These are phyloP conservation scores for Drosophila neotestacea DNA, from an alignment of 2,888 invertebrate species.

Conservation along the genomic window DNA sequence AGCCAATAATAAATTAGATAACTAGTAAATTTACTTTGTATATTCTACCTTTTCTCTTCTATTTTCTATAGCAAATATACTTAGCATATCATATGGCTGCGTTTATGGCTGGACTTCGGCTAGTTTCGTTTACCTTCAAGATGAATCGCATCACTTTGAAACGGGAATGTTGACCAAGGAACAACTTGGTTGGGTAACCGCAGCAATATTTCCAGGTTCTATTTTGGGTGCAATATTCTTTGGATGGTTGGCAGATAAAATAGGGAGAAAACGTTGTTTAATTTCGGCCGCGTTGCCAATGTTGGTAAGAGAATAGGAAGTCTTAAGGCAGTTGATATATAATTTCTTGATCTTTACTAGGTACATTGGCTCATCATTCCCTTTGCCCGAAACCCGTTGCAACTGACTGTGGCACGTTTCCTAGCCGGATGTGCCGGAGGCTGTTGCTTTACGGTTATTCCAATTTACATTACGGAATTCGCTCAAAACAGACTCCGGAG, in stretches of 20 bases:
- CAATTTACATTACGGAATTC: constrained; percentile 78
- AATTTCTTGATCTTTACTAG: not conserved
- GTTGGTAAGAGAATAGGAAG: constrained; percentile 6
- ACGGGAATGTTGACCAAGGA: constrained; percentile 12
- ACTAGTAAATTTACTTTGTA: not conserved
- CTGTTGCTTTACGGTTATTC: constrained; percentile 67
- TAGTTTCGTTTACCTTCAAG: constrained; percentile 13
- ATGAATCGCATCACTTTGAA: constrained; percentile 25
- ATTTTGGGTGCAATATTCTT: constrained; percentile 21
- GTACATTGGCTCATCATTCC: constrained; percentile 58
- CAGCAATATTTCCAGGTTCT: constrained; percentile 19
- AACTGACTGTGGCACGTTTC: constrained; percentile 62
- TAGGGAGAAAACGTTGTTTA: constrained; percentile 29
- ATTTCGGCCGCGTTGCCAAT: constrained; percentile 12
- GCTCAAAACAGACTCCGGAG: constrained; percentile 79
- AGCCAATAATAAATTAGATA: too few species aligned
- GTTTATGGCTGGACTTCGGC: constrained; percentile 34
- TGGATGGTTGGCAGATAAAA: constrained; percentile 28
- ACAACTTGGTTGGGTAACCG: constrained; percentile 22
- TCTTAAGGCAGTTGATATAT: not conserved
- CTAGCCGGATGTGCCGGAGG: constrained; percentile 72
- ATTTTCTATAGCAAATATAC: constrained; percentile 11
- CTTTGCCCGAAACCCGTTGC: constrained; percentile 60
- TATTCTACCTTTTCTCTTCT: not conserved
- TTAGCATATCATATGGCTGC: constrained; percentile 26